phyloP scores from a whole-genome alignment of 2,888 invertebrate species.

The Argynnis bischoffii region DNA sequence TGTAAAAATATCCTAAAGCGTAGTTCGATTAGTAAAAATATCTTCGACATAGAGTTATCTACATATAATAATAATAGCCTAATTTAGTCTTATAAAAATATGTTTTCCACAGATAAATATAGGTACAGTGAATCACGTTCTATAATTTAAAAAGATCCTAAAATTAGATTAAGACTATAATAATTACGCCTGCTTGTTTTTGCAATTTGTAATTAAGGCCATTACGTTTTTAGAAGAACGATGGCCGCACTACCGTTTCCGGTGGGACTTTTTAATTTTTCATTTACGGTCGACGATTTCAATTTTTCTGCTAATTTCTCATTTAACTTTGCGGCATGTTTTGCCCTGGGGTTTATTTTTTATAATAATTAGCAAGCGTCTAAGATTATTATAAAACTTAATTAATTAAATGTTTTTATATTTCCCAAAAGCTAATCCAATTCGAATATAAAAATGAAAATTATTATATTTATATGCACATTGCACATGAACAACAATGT shows the following conservation, averaged over 20 bases:
- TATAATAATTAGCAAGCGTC: conserved; percentile 55
- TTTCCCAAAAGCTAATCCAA: no score
- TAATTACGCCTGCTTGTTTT: conserved; percentile 57
- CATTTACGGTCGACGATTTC: conserved; percentile 68
- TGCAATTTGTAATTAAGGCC: conserved; percentile 64
- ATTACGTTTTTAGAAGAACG: conserved; percentile 60
- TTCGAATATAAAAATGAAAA: no score
- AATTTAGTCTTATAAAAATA: not conserved
- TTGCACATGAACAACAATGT: no score
- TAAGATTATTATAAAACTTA: conserved; percentile 24
- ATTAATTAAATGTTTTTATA: conserved; percentile 4
- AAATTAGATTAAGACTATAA: conserved; percentile 50
- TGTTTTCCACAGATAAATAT: not conserved
- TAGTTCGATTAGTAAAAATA: no score
- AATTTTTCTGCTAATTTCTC: conserved; percentile 74
- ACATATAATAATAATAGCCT: not conserved
- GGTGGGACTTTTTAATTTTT: conserved; percentile 72
- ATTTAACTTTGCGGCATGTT: conserved; percentile 68
- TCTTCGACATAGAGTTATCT: no score
- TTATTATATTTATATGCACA: no score
- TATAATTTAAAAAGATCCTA: conserved; percentile 22
- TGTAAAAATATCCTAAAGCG: no score
- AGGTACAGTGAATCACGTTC: not conserved
- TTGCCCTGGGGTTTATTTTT: conserved; percentile 53
- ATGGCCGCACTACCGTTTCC: conserved; percentile 71